Base-by-base conservation (phyloP, 2,888 invertebrate genomes). In the Melanostoma scalare region DNA sequence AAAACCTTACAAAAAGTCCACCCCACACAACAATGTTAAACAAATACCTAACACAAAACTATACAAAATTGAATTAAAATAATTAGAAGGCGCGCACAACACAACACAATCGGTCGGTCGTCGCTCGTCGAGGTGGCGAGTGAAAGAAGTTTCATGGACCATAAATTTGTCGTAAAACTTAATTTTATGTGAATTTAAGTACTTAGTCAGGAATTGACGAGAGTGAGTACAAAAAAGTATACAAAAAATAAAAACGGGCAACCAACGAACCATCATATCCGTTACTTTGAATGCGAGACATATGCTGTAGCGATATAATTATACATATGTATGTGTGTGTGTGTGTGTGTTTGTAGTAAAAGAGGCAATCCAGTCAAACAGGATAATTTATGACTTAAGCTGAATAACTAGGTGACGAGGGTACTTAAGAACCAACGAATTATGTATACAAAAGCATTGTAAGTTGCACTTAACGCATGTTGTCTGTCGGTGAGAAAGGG, bases 91-190 rank as follows among this genome's bases (percentile, higher is more conserved):
- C 63, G 44, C 33, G 61, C 48, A 63, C 48, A 20, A 63, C 46
- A 58, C 58, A 58, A 46, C 48, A 61, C 44, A n/a, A 3, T 52
- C 30, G 9, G 6, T 9, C 61, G 30, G 48, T 30, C 36, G 38
- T 55, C 6, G n/a, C 36, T 20, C 20, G 36, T 35, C 46, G 31
- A 65, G 56, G 38, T 69, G 58, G 63, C 38, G 68, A 52, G 10
- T 55, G 42, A 61, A 55, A 9, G 55, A 55, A 67, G 44, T 76
- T 81, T 81, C 81, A 81, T 81, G 67, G 81, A 55, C 67, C 65
- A 81, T 81, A 67, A 81, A 76, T 76, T 76, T 76, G 81, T 81
- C 76, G 72, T 81, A 67, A 81, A 81, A 81, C 50, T 76, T 50
- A 76, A 61, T 81, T 81, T 81, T 67, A 81, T 81, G 67, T 76